A percentile compares a stretch with the other conserved stretches of the same genome.
Conservation (phyloP, 2,797 vertebrate genomes). For the Bradypodion ventrale region DNA sequence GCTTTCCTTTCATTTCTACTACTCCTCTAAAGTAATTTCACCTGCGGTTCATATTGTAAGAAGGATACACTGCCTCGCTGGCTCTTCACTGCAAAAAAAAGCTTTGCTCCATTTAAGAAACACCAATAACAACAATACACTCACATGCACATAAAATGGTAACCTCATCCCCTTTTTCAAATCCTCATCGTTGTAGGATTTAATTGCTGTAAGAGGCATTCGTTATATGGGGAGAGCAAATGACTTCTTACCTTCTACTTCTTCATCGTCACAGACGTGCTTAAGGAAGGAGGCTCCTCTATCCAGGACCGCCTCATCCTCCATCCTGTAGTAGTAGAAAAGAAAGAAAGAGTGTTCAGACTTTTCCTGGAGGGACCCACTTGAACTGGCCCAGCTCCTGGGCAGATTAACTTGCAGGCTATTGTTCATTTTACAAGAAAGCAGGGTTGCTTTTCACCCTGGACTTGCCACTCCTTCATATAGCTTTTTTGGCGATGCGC, state of each 20-base stretch:
- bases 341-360: conserved; percentile 98
- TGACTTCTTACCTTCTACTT: conserved; percentile 89
- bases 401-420: conserved; percentile 85
- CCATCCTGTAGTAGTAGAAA: conserved; percentile 99
- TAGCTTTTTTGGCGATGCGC: conserved; percentile 55
- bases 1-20: too few relatives aligned
- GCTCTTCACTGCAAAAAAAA: neutral
- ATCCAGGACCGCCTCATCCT: conserved; percentile 98
- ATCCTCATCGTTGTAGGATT: too few relatives aligned
- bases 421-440: conserved; percentile 75
- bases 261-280: conserved; percentile 93
- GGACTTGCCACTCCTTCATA: conserved; percentile 60
- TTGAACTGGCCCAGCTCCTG: conserved; percentile 81
- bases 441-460: conserved; percentile 53
- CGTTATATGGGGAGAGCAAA: too few relatives aligned
- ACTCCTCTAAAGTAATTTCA: neutral
- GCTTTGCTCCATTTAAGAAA: neutral
- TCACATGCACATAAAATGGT: neutral
- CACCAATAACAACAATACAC: neutral
- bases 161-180: conserved; percentile 20
- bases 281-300: conserved; percentile 94
- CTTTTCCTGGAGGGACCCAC: conserved; percentile 88
- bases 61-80: neutral
- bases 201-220: too few relatives aligned
- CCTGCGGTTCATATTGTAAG: neutral